phyloP scores from a whole-genome alignment of 2,113 vertebrate species.

The Lasiurus borealis region DNA sequence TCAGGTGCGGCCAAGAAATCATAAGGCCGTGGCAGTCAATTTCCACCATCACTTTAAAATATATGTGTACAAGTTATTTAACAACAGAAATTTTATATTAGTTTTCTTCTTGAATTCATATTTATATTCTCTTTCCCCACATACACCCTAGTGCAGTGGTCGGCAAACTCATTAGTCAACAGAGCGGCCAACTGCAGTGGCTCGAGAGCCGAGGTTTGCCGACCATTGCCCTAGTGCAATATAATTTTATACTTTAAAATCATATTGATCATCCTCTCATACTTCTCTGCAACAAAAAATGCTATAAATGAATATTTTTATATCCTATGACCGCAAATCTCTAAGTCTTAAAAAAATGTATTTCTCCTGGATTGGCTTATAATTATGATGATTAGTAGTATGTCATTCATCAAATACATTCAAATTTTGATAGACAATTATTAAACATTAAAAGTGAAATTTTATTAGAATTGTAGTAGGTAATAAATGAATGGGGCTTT shows the following conservation, averaged over 20 bases:
- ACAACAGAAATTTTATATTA: neutral
- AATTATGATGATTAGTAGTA: neutral
- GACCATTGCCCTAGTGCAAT: neutral
- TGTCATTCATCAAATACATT: neutral
- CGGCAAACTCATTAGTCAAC: no score
- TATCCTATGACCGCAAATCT: neutral
- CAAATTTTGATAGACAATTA: neutral
- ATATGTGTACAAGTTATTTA: neutral
- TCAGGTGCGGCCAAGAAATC: neutral
- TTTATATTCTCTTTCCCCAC: neutral
- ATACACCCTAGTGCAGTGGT: neutral
- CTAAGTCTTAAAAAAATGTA: neutral
- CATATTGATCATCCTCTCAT: neutral
- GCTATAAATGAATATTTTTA: neutral
- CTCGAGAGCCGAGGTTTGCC: no score
- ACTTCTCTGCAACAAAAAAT: constrained; percentile 13
- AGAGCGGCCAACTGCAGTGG: no score
- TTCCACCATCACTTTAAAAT: neutral
- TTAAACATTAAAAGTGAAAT: neutral
- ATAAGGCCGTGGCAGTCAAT: neutral
- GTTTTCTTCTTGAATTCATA: neutral
- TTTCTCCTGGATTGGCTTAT: neutral
- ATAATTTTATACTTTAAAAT: constrained; percentile 36
- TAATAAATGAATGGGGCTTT: neutral
- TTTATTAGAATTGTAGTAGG: neutral